Conservation (phyloP, 2,888 invertebrate species). For the Tenodera sinensis region DNA sequence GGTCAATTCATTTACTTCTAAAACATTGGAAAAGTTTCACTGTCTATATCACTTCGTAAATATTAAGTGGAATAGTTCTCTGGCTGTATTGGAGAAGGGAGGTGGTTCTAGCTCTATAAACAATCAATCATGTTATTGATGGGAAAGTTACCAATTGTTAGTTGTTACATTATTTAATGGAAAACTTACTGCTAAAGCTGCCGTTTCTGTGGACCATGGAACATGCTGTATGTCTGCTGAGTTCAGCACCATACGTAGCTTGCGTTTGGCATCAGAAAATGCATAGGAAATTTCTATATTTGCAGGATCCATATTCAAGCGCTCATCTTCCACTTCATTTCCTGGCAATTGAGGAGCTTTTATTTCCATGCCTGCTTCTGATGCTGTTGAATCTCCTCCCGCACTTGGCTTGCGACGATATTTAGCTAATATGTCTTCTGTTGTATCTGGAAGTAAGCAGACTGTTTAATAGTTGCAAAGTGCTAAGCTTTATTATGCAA, state of each 20-base stretch:
- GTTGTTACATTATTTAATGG: too few relatives aligned
- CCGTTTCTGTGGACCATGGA: slow-evolving; percentile 41
- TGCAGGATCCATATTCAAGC: slow-evolving; percentile 50
- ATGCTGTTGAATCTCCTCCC: slow-evolving; percentile 38
- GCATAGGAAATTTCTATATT: slow-evolving; percentile 55
- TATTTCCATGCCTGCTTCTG: slow-evolving; percentile 24
- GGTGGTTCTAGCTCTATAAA: too few relatives aligned
- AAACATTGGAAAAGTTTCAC: too few relatives aligned
- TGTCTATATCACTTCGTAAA: too few relatives aligned
- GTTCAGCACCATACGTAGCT: slow-evolving; percentile 85
- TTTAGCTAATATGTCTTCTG: slow-evolving; percentile 92
- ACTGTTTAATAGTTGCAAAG: neutral
- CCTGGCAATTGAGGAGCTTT: slow-evolving; percentile 13
- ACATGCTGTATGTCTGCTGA: slow-evolving; percentile 77
- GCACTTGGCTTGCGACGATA: slow-evolving; percentile 68
- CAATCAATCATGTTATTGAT: too few relatives aligned
- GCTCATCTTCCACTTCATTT: slow-evolving; percentile 47
- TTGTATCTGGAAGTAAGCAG: slow-evolving; percentile 55
- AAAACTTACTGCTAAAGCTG: neutral
- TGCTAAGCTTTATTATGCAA: too few relatives aligned
- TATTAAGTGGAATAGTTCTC: too few relatives aligned
- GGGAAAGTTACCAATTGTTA: too few relatives aligned
- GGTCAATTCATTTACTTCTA: too few relatives aligned
- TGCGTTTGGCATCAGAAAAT: slow-evolving; percentile 68
- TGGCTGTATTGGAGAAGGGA: too few relatives aligned